A percentile compares a stretch with the other conserved stretches of the same genome.
Conservation (phyloP, 2,797 vertebrate species). For the Gorsachius magnificus region DNA sequence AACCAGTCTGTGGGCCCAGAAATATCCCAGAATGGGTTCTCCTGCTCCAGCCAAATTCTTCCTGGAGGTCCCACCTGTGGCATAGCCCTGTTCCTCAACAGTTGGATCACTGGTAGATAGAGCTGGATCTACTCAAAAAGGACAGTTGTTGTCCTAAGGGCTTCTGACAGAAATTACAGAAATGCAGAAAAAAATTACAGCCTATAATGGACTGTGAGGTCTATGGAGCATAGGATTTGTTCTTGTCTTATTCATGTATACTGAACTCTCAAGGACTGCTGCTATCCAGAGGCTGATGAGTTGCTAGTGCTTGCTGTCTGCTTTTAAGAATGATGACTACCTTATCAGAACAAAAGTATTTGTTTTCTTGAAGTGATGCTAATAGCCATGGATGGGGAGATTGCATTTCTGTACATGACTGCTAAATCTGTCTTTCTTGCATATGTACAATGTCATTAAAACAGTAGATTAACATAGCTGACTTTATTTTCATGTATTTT, state of each 20-base stretch:
- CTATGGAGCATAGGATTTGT: not conserved
- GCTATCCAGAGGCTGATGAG: not conserved
- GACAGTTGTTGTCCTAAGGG: not conserved
- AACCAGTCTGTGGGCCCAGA: not conserved
- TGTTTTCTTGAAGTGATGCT: not conserved
- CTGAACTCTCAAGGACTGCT: not conserved
- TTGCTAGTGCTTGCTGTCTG: not conserved
- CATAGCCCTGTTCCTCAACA: not conserved
- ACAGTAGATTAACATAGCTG: not conserved
- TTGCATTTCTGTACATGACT: not conserved
- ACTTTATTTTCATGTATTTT: not conserved
- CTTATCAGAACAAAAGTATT: not conserved
- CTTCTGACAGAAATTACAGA: not conserved
- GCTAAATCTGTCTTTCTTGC: not conserved
- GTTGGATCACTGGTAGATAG: not conserved
- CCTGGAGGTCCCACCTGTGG: not conserved
- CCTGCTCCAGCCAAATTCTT: not conserved
- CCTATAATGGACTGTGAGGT: not conserved
- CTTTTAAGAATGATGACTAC: not conserved
- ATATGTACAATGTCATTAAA: not conserved
- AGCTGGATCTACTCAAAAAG: not conserved
- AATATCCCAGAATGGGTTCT: not conserved
- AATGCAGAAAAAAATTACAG: not conserved
- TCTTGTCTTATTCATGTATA: not conserved
- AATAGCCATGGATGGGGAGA: not conserved